Evolutionary conservation across 2,797 vertebrate species (phyloP).

Genomic region (Acrocephalus scirpaceus): DNA sequence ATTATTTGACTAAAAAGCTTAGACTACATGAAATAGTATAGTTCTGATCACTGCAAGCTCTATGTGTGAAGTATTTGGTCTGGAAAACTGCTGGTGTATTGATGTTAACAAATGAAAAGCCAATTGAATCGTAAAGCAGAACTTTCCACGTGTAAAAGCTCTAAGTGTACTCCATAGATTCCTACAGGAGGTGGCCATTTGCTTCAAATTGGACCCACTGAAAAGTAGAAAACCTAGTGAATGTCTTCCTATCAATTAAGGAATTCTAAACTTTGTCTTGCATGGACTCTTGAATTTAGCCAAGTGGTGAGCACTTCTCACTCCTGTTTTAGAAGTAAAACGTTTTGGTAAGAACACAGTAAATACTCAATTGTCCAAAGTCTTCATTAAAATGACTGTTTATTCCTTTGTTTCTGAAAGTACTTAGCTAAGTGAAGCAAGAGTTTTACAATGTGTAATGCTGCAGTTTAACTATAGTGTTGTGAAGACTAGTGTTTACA

Average conservation of each 20-base stretch:
- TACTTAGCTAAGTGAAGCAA: constrained; percentile 32
- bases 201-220: background rate
- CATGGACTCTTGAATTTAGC: constrained; percentile 10
- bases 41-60: background rate
- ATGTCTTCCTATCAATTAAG: background rate
- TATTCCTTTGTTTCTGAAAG: constrained; percentile 16
- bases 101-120: background rate
- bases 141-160: background rate
- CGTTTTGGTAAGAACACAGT: background rate
- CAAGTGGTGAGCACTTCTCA: background rate
- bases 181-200: background rate
- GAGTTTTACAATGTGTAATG: constrained; percentile 1
- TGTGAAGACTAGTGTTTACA: constrained; percentile 34
- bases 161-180: background rate
- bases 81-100: background rate
- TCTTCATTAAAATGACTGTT: constrained; percentile 10
- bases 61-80: background rate
- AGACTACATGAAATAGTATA: background rate
- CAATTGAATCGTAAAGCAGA: background rate
- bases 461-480: constrained; percentile 47
- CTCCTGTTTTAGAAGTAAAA: background rate
- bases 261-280: background rate
- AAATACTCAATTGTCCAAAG: background rate
- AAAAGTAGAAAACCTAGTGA: background rate
- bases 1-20: background rate